phyloP scores from a whole-genome alignment of 2,888 invertebrate species.

The Schizotus pectinicornis region DNA sequence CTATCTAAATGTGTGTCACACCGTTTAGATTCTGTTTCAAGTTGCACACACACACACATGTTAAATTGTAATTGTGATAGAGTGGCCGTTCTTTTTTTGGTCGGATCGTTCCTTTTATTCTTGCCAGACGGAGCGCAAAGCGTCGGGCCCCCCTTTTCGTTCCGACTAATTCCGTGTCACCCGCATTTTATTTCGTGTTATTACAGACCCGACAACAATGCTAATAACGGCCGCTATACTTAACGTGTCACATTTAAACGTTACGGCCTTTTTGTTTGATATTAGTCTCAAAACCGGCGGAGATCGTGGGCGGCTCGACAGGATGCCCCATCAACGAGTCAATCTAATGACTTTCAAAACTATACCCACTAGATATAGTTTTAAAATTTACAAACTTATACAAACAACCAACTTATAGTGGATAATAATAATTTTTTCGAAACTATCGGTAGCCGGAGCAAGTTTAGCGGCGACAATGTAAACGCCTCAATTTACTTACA shows the following conservation, averaged over 20 bases:
- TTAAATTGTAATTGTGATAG: conserved; percentile 21
- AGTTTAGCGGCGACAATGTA: too few relatives aligned
- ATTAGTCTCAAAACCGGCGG: too few relatives aligned
- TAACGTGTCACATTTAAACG: conserved; percentile 25
- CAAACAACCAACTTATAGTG: too few relatives aligned
- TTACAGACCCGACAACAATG: conserved; percentile 6
- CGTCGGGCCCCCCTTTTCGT: conserved; percentile 14
- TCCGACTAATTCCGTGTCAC: conserved; percentile 26
- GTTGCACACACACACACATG: conserved; percentile 15
- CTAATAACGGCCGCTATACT: background rate
- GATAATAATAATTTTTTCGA: too few relatives aligned
- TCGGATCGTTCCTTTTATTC: conserved; percentile 19
- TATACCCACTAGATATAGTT: too few relatives aligned
- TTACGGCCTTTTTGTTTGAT: conserved; percentile 18
- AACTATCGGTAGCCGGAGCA: too few relatives aligned
- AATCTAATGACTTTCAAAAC: too few relatives aligned
- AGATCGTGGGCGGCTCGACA: too few relatives aligned
- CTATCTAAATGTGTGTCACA: conserved; percentile 19
- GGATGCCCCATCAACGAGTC: too few relatives aligned
- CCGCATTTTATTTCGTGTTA: conserved; percentile 26
- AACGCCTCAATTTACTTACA: too few relatives aligned
- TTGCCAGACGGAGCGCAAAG: conserved; percentile 28
- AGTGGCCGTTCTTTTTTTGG: conserved; percentile 10
- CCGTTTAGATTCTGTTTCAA: conserved; percentile 14
- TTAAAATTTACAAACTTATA: conserved; percentile 7